phyloP scores from a whole-genome alignment of 2,113 vertebrate genomes.

The Nyctibius bracteatus region DNA sequence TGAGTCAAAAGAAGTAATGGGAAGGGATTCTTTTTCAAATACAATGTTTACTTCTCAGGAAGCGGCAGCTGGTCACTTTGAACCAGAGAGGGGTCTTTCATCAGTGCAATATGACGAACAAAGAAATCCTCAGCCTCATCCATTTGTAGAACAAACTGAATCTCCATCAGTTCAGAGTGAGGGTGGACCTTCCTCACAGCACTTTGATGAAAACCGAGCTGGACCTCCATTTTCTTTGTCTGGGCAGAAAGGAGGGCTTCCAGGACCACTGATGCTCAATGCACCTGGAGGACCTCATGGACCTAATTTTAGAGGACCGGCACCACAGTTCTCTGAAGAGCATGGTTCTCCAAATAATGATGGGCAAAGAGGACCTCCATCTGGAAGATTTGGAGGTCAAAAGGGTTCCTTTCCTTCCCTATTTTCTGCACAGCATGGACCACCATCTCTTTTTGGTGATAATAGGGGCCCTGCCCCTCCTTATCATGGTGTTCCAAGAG shows the following conservation, averaged over 20 bases:
- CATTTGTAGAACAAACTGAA: conserved; percentile 54
- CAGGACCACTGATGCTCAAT: conserved; percentile 76
- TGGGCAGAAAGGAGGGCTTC: conserved; percentile 68
- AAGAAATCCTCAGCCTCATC: conserved; percentile 43
- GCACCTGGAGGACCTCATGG: conserved; percentile 69
- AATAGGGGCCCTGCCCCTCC: conserved; percentile 77
- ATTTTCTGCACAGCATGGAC: conserved; percentile 82
- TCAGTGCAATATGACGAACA: conserved; percentile 56
- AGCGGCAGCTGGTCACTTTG: conserved; percentile 31
- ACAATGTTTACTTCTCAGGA: conserved; percentile 61
- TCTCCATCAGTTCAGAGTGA: background rate
- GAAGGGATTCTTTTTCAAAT: conserved; percentile 53
- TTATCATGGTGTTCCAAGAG: conserved; percentile 80
- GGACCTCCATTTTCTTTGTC: background rate
- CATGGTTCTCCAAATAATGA: conserved; percentile 68
- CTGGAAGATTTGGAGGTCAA: conserved; percentile 79
- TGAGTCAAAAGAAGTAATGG: conserved; percentile 42
- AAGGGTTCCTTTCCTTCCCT: conserved; percentile 82
- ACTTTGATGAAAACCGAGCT: conserved; percentile 57
- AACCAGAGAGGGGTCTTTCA: conserved; percentile 40
- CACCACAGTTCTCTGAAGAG: conserved; percentile 72
- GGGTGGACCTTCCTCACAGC: conserved; percentile 54
- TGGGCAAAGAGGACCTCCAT: conserved; percentile 75
- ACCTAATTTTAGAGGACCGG: conserved; percentile 79
- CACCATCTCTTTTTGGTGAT: conserved; percentile 77